Evolutionary conservation across 1,140 invertebrate species (phyloP).

Genomic region (Hestina assimilis): DNA sequence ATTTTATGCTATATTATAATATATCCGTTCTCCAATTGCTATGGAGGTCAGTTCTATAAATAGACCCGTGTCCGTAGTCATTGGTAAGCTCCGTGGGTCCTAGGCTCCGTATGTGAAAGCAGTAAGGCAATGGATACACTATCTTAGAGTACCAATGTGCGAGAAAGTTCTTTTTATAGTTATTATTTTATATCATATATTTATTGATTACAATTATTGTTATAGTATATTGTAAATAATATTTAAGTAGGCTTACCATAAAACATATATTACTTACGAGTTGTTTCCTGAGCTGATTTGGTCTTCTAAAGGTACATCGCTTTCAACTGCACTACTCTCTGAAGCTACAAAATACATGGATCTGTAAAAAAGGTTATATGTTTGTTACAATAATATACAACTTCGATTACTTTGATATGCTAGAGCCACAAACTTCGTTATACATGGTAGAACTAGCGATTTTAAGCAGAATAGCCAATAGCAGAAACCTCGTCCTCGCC

Average conservation of each 20-base stretch:
- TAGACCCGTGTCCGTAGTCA: no score
- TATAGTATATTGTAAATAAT: neutral
- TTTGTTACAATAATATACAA: neutral
- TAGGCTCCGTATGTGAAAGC: no score
- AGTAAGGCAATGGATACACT: no score
- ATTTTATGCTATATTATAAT: no score
- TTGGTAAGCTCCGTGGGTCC: no score
- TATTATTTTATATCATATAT: neutral
- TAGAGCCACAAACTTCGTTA: neutral
- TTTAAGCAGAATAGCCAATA: no score
- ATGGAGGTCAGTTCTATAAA: no score
- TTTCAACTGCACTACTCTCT: conserved; percentile 69
- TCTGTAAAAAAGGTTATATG: conserved; percentile 25
- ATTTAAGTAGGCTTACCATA: neutral
- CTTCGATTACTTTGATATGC: neutral
- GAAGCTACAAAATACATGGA: conserved; percentile 71
- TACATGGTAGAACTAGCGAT: no score
- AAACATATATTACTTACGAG: conserved; percentile 52
- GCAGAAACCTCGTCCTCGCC: no score
- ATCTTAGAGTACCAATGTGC: no score
- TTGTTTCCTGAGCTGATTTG: conserved; percentile 54
- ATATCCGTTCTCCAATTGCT: no score
- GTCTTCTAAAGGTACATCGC: conserved; percentile 60
- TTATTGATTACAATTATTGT: neutral
- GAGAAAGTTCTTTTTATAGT: no score